Evolutionary conservation across 2,113 vertebrate species (phyloP), one percentile per base, ranked within the genome.

Genomic region (Progne subis): DNA sequence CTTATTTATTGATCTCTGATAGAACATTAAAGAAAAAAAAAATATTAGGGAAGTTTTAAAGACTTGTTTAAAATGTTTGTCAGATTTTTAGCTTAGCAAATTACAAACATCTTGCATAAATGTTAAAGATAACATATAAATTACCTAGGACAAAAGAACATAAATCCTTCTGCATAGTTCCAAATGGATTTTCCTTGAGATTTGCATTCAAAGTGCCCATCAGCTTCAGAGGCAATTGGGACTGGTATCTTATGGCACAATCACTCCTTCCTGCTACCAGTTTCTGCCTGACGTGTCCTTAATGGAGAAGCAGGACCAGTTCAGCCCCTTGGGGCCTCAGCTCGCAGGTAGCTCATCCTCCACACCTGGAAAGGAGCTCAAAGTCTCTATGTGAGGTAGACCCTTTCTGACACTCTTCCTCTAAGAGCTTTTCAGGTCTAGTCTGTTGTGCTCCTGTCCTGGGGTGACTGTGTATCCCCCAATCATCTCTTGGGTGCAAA

Each of bases 1-100:
- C 39, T 80, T 86, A 86, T 86, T 92, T 93, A 83, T 80, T 88
- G 53, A 57, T 76, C 65, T 91, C 70, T 90, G 57, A 85, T 46
- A 85, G 43, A 94, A 65, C 4, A 8, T 80, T 81, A 29, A n/a
- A 70, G 84, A 78, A 20, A n/a, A 31, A 49, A 37, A 37, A 37
- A 9, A 37, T 37, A 37, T 37, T 67, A 64, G 21, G 10, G 14
- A 88, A 41, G 34, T 53, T 69, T 74, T 61, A 77, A 83, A 84
- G 53, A 60, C 18, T 89, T 60, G 16, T 82, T 87, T 61, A 83
- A 92, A 93, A 74, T 39, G 6, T 46, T 82, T 83, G 52, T 57
- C 75, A 47, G 29, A 74, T 19, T 80, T 94, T 74, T 80, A 83
- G 28, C 47, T 61, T 65, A 50, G 41, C 31, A 87, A 92, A 90